Evolutionary conservation across 2,888 invertebrate species (phyloP).

Genomic region (Parnassius smintheus): DNA sequence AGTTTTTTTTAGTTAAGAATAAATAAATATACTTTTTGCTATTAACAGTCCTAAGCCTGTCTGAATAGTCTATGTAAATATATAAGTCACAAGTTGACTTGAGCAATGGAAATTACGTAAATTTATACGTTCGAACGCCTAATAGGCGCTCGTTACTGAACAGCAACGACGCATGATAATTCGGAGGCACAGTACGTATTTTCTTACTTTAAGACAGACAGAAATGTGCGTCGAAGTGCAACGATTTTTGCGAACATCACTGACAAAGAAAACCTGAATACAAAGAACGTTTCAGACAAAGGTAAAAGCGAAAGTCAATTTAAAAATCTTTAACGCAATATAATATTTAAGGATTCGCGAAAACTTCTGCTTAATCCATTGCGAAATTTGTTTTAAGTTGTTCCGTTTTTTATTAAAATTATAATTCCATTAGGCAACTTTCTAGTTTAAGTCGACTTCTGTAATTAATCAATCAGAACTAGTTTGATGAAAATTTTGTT

Average conservation of each 20-base stretch:
- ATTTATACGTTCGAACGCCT: background rate
- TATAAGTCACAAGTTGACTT: too few species aligned
- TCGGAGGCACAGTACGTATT: background rate
- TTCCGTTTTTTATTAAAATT: slow-evolving; percentile 15
- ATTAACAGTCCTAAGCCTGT: too few species aligned
- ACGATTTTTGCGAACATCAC: background rate
- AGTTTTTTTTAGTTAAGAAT: too few species aligned
- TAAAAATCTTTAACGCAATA: slow-evolving; percentile 11
- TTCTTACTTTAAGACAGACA: slow-evolving; percentile 2
- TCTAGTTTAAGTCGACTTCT: slow-evolving; percentile 3
- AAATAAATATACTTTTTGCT: too few species aligned
- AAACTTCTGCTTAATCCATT: slow-evolving; percentile 23
- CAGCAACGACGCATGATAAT: slow-evolving; percentile 3
- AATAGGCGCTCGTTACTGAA: slow-evolving; percentile 5
- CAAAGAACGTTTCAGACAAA: slow-evolving; percentile 8
- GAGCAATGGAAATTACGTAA: background rate
- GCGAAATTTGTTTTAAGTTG: slow-evolving; percentile 13
- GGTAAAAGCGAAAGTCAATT: slow-evolving; percentile 5
- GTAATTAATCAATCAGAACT: slow-evolving; percentile 9
- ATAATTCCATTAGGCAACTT: slow-evolving; percentile 13
- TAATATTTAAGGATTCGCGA: slow-evolving; percentile 14
- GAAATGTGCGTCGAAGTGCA: slow-evolving; percentile 3
- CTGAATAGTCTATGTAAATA: too few species aligned
- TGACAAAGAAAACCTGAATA: background rate
- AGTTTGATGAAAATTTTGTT: slow-evolving; percentile 5